Percentiles rank a stretch among this genome's conserved stretches.
Evolutionary conservation across 2,888 invertebrate genomes (phyloP).

Genomic region (Drosophila flavopinicola): DNA sequence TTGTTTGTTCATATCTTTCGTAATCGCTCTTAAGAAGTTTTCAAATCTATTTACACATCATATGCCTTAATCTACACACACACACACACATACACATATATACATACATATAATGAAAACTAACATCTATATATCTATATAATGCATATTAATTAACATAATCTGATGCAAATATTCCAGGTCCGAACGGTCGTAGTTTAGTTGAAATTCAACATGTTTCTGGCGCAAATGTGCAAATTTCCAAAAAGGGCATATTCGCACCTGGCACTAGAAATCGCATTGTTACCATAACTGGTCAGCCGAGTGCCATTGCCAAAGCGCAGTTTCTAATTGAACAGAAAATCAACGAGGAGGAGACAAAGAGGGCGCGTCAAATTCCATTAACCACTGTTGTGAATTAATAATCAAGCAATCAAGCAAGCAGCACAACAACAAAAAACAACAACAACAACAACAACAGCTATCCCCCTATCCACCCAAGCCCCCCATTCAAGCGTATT

Average conservation of each 20-base stretch:
- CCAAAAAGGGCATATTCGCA: slow-evolving; percentile 98
- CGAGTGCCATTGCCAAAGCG: slow-evolving; percentile 95
- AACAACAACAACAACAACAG: slow-evolving; percentile 27
- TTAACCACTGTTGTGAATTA: slow-evolving; percentile 86
- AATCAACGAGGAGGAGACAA: slow-evolving; percentile 97
- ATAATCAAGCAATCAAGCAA: slow-evolving; percentile 62
- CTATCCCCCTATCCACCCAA: slow-evolving; percentile 12
- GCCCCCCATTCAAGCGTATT: slow-evolving; percentile 28
- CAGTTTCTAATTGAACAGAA: slow-evolving; percentile 98
- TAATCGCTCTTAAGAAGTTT: slow-evolving; percentile 13
- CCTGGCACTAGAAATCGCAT: slow-evolving; percentile 98
- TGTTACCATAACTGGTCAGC: slow-evolving; percentile 96
- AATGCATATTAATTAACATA: slow-evolving; percentile 54
- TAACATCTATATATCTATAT: slow-evolving; percentile 12
- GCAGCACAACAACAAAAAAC: slow-evolving; percentile 56
- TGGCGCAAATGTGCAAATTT: slow-evolving; percentile 99
- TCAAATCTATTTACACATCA: slow-evolving; percentile 15
- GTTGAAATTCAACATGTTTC: slow-evolving; percentile 98
- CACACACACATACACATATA: slow-evolving; percentile 17
- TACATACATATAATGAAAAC: slow-evolving; percentile 4
- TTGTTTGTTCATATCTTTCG: not conserved
- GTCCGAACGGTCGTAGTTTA: slow-evolving; percentile 97
- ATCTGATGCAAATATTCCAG: slow-evolving; percentile 85
- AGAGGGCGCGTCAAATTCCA: slow-evolving; percentile 95
- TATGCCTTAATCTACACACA: slow-evolving; percentile 19